These are phyloP conservation scores for Slavum lentiscoides DNA, from an alignment of 2,888 invertebrate species.

Conservation along the genomic window DNA sequence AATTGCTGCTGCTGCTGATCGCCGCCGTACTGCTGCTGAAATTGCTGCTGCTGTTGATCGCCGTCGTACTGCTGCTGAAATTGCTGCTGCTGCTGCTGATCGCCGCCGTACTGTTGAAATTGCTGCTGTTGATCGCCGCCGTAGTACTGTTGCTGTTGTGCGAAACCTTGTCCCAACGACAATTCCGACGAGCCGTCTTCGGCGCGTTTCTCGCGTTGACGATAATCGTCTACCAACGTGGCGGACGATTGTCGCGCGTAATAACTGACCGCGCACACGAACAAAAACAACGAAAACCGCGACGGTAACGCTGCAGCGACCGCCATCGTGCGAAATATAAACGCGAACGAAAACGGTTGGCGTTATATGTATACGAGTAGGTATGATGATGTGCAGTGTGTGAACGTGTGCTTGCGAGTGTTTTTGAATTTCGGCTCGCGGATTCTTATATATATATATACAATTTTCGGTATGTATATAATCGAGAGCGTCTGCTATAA, in stretches of 20 bases:
- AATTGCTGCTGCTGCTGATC: neutral
- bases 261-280: slow-evolving; percentile 11
- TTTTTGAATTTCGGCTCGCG: no score
- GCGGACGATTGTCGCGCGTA: neutral
- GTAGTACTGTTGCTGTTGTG: no score
- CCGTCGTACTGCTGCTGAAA: neutral
- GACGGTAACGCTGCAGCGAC: neutral
- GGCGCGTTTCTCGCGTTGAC: neutral
- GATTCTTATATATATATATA: no score
- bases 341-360: no score
- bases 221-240: neutral
- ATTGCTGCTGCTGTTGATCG: no score
- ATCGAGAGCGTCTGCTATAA: no score
- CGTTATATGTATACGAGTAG: no score
- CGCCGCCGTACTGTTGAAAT: neutral
- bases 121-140: no score
- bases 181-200: neutral
- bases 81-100: neutral
- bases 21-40: neutral
- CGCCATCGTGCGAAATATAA: neutral
- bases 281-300: neutral
- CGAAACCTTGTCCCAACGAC: neutral
- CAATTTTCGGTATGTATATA: no score
- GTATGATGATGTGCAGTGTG: no score
- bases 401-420: no score